Base-by-base conservation (phyloP, 2,888 invertebrate genomes). In the Xanthorhoe spadicearia region DNA sequence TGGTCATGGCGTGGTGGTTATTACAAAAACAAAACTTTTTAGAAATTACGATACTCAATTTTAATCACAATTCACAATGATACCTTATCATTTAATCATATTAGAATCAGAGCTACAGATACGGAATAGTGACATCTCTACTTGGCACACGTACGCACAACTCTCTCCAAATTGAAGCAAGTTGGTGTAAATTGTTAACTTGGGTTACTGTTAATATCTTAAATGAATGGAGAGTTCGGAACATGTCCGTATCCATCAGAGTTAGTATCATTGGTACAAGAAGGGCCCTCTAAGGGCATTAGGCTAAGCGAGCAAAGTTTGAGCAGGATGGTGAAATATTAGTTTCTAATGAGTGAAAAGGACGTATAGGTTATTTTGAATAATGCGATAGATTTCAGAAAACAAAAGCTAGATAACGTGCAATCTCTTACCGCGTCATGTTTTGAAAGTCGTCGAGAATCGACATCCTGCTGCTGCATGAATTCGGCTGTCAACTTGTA, bases 161-260 rank as follows among this genome's bases (percentile, higher is more conserved):
- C 52, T 53, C 49, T n/a, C 38, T 51, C 57, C 61, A 61, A 68
- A 64, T 64, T 64, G 64, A 61, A 57, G 58, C 53, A 38, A 58
- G 56, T 61, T 49, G 43, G 68, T 68, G 61, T 64, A 61, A 68
- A 68, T 56, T 64, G 64, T 61, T 61, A 64, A 67, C 62, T 64
- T 32, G 51, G 62, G 53, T 64, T 54, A 48, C 19, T 49, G 68
- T 57, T 68, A 64, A 68, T 68, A 64, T 50, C 56, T 57, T 53
- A 58, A 64, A 64, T 54, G 64, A 68, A 68, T 68, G 57, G 52
- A 18, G 28, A 46, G 17, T 67, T 56, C 35, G 52, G 35, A 38
- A 28, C 51, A 67, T 48, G 59, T 48, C 23, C 13, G 43, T 28
- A n/a, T 49, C 49, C 38, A 50, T 61, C 8, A 13, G n/a, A 17